A percentile compares a stretch with the other conserved stretches of the same genome.
Conservation (phyloP, 2,113 vertebrate genomes). For the Gymnarchus niloticus region DNA sequence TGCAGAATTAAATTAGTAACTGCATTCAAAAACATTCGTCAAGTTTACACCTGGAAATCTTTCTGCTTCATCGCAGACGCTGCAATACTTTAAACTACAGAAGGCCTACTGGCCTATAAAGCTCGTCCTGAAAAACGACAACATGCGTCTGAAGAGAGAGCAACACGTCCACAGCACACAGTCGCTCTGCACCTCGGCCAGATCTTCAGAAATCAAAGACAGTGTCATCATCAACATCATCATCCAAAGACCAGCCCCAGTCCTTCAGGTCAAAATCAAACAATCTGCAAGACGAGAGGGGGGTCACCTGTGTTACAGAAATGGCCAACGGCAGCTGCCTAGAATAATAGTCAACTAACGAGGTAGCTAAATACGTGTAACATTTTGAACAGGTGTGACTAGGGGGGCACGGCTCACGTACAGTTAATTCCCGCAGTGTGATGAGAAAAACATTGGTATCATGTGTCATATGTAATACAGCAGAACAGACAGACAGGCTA, state of each 20-base stretch:
- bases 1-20: not conserved
- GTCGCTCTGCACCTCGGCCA: conserved; percentile 61
- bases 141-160: not conserved
- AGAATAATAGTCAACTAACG: too few relatives aligned
- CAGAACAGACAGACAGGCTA: not conserved
- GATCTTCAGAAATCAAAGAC: conserved; percentile 94
- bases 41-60: too few relatives aligned
- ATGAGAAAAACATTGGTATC: not conserved
- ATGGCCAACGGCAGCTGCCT: not conserved
- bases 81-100: too few relatives aligned
- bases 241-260: conserved; percentile 88
- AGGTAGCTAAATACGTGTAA: not conserved
- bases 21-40: not conserved
- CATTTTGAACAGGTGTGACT: too few relatives aligned
- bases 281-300: conserved; percentile 80
- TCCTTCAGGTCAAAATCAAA: conserved; percentile 93
- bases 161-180: not conserved
- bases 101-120: not conserved
- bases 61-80: not conserved
- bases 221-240: conserved; percentile 79
- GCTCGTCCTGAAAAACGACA: not conserved
- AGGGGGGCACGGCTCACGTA: too few relatives aligned
- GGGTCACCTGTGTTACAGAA: conserved; percentile 24
- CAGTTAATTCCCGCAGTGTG: not conserved
- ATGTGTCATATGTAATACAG: not conserved